These are phyloP conservation scores for Sarcophaga carnaria DNA, from an alignment of 2,888 invertebrate genomes.

Conservation along the genomic window DNA sequence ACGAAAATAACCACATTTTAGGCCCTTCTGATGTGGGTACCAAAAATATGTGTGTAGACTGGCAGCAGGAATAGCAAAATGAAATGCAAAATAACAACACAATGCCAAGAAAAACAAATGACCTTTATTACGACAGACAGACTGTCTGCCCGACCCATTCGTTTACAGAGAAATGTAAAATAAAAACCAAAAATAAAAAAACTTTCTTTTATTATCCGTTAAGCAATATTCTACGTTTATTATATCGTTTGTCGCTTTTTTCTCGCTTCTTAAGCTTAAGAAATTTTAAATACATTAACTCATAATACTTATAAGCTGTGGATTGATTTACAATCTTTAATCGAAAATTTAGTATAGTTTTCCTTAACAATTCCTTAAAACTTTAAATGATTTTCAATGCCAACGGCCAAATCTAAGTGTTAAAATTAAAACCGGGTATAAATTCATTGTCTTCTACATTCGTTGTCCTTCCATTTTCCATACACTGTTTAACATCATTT, in stretches of 20 bases:
- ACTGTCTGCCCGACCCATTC: neutral
- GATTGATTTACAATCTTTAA: no score
- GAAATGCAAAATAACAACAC: slow-evolving; percentile 20
- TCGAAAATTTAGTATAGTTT: no score
- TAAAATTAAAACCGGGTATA: no score
- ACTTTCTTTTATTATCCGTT: slow-evolving; percentile 28
- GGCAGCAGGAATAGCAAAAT: neutral
- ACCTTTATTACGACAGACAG: slow-evolving; percentile 44
- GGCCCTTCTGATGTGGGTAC: slow-evolving; percentile 59
- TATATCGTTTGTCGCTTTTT: neutral
- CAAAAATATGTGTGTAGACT: neutral
- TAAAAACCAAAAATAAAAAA: slow-evolving; percentile 47
- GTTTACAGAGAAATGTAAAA: neutral
- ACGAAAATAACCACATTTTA: slow-evolving; percentile 55
- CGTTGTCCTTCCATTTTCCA: neutral
- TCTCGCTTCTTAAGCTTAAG: neutral
- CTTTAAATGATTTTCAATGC: no score
- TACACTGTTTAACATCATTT: neutral
- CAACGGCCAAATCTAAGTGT: no score
- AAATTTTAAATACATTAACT: no score
- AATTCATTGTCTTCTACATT: no score
- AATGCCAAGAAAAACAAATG: slow-evolving; percentile 57
- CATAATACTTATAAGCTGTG: no score
- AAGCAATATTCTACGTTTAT: neutral
- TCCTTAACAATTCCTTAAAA: no score